Evolutionary conservation across 1,140 invertebrate species (phyloP).

Genomic region (Heterodera carotae): DNA sequence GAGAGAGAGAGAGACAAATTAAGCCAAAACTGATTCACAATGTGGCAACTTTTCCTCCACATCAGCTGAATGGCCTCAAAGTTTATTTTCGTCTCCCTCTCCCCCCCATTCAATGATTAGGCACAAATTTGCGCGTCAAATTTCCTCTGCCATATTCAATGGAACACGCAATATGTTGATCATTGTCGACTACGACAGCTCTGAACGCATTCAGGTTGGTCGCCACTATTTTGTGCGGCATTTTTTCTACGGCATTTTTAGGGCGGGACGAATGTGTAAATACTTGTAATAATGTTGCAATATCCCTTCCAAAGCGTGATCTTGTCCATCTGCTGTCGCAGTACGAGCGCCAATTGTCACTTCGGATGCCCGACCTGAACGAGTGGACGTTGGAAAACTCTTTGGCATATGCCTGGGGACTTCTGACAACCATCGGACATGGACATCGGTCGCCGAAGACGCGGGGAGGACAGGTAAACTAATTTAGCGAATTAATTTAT

Average conservation of each 20-base stretch:
- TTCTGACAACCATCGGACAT: constrained; percentile 47
- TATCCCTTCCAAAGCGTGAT: constrained; percentile 12
- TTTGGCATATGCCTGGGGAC: constrained; percentile 45
- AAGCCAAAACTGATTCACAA: no score
- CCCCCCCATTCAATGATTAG: constrained; percentile 7
- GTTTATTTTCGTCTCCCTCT: not conserved
- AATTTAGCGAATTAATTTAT: constrained; percentile 12
- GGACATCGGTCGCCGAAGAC: constrained; percentile 43
- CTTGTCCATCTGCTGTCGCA: constrained; percentile 29
- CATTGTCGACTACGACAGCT: constrained; percentile 44
- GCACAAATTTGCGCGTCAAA: constrained; percentile 45
- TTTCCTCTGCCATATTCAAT: constrained; percentile 45
- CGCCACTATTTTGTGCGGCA: no score
- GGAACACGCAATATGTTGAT: constrained; percentile 44
- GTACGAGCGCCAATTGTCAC: constrained; percentile 40
- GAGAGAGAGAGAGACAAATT: no score
- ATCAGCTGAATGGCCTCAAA: no score
- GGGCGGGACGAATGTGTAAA: not conserved
- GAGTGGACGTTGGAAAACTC: constrained; percentile 50
- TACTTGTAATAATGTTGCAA: no score
- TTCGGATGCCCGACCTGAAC: constrained; percentile 34
- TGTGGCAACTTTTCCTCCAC: no score
- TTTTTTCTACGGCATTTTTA: no score
- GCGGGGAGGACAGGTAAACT: constrained; percentile 35
- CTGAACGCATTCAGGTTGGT: constrained; percentile 37